phyloP scores from a whole-genome alignment of 2,797 vertebrate genomes.

The Morus bassanus region DNA sequence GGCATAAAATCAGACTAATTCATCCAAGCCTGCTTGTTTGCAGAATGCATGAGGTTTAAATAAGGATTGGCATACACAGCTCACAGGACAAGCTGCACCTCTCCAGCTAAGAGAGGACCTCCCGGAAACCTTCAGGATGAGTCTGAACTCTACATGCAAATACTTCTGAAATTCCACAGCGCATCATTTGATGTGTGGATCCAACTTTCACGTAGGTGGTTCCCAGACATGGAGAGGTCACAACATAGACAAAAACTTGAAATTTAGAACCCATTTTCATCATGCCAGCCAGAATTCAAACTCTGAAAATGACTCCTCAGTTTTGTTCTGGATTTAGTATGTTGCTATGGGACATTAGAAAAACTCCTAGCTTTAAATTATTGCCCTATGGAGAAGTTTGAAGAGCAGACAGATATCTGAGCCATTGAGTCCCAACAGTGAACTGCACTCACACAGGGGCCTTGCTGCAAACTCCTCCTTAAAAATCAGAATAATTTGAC shows the following conservation, averaged over 20 bases:
- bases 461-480: not conserved
- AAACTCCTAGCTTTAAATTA: not conserved
- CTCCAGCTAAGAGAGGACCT: not conserved
- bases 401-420: not conserved
- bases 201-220: not conserved
- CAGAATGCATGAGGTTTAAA: not conserved
- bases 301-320: not conserved
- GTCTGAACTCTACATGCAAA: not conserved
- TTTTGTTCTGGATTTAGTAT: not conserved
- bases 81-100: not conserved
- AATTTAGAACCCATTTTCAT: not conserved
- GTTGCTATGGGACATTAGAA: not conserved
- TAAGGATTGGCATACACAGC: not conserved
- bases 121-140: not conserved
- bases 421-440: not conserved
- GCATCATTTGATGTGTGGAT: rapidly evolving
- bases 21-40: not conserved
- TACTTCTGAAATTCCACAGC: not conserved
- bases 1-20: not conserved
- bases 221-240: not conserved
- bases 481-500: not conserved
- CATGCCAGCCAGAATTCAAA: not conserved
- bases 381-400: not conserved
- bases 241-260: not conserved
- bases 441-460: not conserved